Evolutionary conservation across 2,797 vertebrate genomes (phyloP), one percentile per base, ranked within the genome.

Genomic region (Rhynchonycteris naso): DNA sequence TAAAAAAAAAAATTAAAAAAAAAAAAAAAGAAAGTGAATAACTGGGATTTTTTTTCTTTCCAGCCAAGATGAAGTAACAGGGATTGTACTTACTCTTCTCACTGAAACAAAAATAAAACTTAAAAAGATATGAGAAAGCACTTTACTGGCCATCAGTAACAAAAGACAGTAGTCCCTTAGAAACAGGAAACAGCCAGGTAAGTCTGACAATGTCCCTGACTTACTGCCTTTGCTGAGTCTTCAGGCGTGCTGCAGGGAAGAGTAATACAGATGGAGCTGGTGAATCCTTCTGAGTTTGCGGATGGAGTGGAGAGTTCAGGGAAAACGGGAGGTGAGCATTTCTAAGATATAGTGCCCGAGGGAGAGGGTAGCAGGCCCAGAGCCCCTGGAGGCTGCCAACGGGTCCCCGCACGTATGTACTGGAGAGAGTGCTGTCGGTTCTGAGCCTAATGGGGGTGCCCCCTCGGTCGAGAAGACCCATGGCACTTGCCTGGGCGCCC

Each of bases 301-400:
- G 24, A 12, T 24, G 33, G 11, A 68, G 38, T 14, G 59, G 65
- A 69, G 79, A 28, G 9, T 56, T 78, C 30, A 19, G n/a, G 18
- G 18, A 81, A 11, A 76, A 18, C 18, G 52, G 54, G 11, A 69
- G 4, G 35, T 56, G 35, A 54, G 26, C 59, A n/a, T 72, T 54
- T 82, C 72, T 35, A 24, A 13, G 38, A 12, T 24, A 38, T 21
- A 52, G 16, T 28, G 4, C 1, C 15, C 4, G 15, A 54, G 8
- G 26, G 4, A 76, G 19, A 2, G 4, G n/a, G 19, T 2, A 30
- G 19, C 19, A 22, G 1, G 0, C 0, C 12, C 0, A 26, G n/a
- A 59, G 26, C 56, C 24, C 9, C 43, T 0, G 28, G 61, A 61
- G 11, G 22, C 52, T 72, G 33, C 52, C 52, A 24, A 61, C 13